A percentile compares a stretch with the other conserved stretches of the same genome.
Conservation (phyloP, 2,113 vertebrate species). For the Athene cunicularia region DNA sequence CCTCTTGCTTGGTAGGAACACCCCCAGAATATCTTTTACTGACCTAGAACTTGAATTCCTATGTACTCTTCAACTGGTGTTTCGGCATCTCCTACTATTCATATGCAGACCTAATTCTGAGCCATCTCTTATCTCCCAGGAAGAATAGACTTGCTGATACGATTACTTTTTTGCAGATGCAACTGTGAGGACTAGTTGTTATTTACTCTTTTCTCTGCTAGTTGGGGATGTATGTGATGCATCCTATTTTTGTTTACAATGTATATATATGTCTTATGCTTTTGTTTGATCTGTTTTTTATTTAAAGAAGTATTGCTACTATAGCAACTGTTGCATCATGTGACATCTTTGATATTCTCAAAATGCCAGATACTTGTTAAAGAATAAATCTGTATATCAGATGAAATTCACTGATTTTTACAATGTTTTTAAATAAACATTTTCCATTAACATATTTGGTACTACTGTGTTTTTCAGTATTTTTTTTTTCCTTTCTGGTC, state of each 20-base stretch:
- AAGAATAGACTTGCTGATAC: background rate
- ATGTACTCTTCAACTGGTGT: background rate
- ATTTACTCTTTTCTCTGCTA: background rate
- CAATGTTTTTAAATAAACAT: conserved; percentile 34
- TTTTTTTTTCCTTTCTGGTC: background rate
- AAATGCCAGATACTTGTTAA: conserved; percentile 64
- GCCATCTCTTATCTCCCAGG: background rate
- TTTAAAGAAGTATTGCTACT: conserved; percentile 73
- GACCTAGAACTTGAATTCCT: background rate
- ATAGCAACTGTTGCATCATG: conserved; percentile 73
- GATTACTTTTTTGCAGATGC: background rate
- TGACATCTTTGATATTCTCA: conserved; percentile 62
- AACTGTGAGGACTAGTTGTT: background rate
- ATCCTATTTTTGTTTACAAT: conserved; percentile 61
- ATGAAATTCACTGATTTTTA: conserved; percentile 4
- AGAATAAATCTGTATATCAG: conserved; percentile 18
- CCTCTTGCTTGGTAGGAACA: background rate
- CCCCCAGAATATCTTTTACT: background rate
- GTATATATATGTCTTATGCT: conserved; percentile 61
- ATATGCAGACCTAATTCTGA: background rate
- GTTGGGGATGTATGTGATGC: background rate
- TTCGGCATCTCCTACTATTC: background rate
- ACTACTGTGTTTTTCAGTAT: background rate
- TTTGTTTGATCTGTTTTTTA: conserved; percentile 70
- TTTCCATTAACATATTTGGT: background rate